Conservation (phyloP, 2,797 vertebrate species). For the Forpus xanthops region DNA sequence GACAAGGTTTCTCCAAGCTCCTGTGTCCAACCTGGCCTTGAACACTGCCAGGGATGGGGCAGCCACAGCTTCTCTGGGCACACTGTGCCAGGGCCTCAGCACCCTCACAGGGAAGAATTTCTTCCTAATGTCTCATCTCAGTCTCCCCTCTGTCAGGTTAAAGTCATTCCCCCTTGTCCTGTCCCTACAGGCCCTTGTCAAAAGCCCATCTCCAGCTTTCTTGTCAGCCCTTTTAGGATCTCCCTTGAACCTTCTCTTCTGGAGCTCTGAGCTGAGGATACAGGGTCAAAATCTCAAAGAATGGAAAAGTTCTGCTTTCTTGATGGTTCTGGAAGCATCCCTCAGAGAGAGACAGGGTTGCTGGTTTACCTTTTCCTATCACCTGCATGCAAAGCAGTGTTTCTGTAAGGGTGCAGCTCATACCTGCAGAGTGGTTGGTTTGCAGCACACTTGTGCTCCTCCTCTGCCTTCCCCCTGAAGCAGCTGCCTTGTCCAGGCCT, state of each 20-base stretch:
- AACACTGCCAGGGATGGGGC: too few relatives aligned
- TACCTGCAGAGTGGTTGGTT: not conserved
- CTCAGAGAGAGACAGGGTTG: not conserved
- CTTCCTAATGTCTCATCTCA: too few relatives aligned
- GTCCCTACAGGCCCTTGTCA: too few relatives aligned
- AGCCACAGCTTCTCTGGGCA: too few relatives aligned
- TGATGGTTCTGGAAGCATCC: not conserved
- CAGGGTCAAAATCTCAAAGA: not conserved
- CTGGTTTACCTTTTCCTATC: not conserved
- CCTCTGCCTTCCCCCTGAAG: not conserved
- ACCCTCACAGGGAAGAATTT: too few relatives aligned
- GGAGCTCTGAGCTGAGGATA: not conserved
- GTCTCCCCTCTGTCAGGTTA: too few relatives aligned
- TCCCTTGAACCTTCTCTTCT: not conserved
- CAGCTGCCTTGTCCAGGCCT: not conserved
- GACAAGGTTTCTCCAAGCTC: too few relatives aligned
- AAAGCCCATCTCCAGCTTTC: not conserved
- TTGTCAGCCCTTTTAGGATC: not conserved
- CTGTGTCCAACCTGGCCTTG: too few relatives aligned
- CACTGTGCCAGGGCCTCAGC: too few relatives aligned
- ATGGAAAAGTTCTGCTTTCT: not conserved
- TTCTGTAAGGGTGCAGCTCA: not conserved
- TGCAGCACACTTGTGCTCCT: not conserved
- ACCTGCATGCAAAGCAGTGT: not conserved
- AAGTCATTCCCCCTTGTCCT: too few relatives aligned